phyloP scores from a whole-genome alignment of 1,140 invertebrate genomes.

The Drosophila ananassae region DNA sequence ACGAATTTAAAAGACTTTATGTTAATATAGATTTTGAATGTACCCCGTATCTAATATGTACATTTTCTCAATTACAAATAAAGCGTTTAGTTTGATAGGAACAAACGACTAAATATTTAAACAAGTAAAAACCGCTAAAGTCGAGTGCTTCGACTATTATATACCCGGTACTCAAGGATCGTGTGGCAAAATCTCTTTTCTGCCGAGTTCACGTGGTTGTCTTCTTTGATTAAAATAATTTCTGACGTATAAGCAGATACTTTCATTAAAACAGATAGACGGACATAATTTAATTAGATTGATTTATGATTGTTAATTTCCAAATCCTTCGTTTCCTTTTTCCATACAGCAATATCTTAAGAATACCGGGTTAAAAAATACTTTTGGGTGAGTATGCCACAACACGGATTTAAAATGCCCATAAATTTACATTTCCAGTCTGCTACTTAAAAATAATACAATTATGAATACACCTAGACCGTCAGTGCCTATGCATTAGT shows the following conservation, averaged over 20 bases:
- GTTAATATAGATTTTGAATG: slow-evolving; percentile 7
- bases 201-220: too few relatives aligned
- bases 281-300: neutral
- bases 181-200: neutral
- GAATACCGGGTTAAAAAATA: slow-evolving; percentile 28
- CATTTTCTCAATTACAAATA: slow-evolving; percentile 36
- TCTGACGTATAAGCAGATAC: neutral
- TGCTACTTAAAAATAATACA: slow-evolving; percentile 44
- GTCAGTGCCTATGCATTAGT: neutral
- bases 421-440: slow-evolving; percentile 56
- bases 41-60: slow-evolving; percentile 37
- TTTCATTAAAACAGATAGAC: neutral
- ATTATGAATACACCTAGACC: neutral
- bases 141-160: neutral
- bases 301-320: neutral
- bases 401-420: slow-evolving; percentile 69
- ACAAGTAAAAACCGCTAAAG: neutral
- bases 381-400: slow-evolving; percentile 49
- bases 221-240: neutral
- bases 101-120: slow-evolving; percentile 46
- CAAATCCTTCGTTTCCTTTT: neutral
- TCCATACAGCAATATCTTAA: neutral
- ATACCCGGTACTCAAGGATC: neutral
- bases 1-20: slow-evolving; percentile 42
- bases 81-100: slow-evolving; percentile 51